Conservation (phyloP, 2,113 vertebrate genomes). For the Acrocephalus arundinaceus region DNA sequence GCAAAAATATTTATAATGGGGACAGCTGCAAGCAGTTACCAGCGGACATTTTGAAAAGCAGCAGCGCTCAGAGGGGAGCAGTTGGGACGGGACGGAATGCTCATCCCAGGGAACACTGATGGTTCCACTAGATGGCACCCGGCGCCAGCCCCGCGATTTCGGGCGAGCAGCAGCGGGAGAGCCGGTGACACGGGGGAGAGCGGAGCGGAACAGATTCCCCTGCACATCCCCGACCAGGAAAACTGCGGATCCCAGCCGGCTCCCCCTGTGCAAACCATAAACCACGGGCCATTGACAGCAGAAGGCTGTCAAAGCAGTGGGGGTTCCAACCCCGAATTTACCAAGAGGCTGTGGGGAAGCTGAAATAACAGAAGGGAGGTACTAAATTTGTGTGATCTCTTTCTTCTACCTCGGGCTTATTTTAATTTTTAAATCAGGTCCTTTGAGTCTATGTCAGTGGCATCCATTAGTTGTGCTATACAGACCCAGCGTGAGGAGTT, state of each 20-base stretch:
- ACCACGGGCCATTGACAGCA: neutral
- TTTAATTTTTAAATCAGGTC: neutral
- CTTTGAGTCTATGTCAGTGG: neutral
- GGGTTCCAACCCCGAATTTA: neutral
- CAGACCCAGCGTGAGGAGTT: neutral
- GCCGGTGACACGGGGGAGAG: fast-evolving
- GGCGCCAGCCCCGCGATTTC: neutral
- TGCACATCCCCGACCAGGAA: neutral
- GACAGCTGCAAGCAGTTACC: neutral
- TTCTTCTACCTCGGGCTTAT: neutral
- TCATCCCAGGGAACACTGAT: fast-evolving
- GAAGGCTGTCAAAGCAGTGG: neutral
- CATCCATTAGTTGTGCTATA: neutral
- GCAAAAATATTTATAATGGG: neutral
- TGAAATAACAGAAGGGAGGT: neutral
- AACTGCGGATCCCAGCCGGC: neutral
- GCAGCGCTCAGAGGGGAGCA: neutral
- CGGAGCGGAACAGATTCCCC: neutral
- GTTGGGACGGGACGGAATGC: fast-evolving
- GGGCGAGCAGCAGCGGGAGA: neutral
- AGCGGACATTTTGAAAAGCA: fast-evolving
- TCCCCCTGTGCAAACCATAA: neutral
- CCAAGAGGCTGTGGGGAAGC: neutral
- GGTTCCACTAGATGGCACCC: slow-evolving; percentile 76
- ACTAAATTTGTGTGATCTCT: neutral